Base-by-base conservation (phyloP, 1,140 invertebrate species). In the Parasteatoda tepidariorum region DNA sequence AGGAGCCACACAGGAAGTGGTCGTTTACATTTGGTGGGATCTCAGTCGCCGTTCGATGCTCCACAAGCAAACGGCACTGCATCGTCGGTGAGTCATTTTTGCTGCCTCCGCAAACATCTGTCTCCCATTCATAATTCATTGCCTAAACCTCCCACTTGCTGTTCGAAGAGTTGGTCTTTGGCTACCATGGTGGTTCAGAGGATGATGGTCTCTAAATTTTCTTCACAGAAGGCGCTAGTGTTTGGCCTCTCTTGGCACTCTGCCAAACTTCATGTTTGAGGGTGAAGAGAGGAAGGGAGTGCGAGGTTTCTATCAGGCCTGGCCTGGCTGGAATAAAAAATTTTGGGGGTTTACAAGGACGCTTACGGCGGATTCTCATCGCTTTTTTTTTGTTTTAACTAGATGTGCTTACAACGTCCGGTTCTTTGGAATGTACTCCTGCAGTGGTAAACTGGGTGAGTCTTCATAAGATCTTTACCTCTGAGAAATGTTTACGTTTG, bases 81-180 rank as follows among this genome's bases (percentile, higher is more conserved):
- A 41, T 61, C 55, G 1, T 48, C 13, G 38, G 41, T 73, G 68
- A 73, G 31, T 73, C 68, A 61, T 18, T 13, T 24, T 22, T 18
- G 31, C 74, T 64, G 59, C 74, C 74, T 76, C 74, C 74, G 34
- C 71, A 74, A 74, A 78, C 76, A 79, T 68, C 76, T 79, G 76
- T 68, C 76, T 68, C 64, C 54, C 76, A 79, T 79, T 79, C 76
- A 79, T 79, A 68, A 79, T 79, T 61, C 48, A 79, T 33, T 38
- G 41, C 18, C 11, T n/a, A 61, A 38, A 13, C 61, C 48, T 59
- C 64, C 41, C 76, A 68, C 62, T 54, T 68, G 59, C 22, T 22
- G 24, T 64, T 30, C 26, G 24, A 57, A 24, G 3, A 22, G 30
- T 22, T 24, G 57, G 48, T 34, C 26, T 55, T 54, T 55, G 48